These are phyloP conservation scores for Turritopsis rubra DNA, from an alignment of 30 jellyfish, hydroid and myxozoan genomes.

Conservation along the genomic window DNA sequence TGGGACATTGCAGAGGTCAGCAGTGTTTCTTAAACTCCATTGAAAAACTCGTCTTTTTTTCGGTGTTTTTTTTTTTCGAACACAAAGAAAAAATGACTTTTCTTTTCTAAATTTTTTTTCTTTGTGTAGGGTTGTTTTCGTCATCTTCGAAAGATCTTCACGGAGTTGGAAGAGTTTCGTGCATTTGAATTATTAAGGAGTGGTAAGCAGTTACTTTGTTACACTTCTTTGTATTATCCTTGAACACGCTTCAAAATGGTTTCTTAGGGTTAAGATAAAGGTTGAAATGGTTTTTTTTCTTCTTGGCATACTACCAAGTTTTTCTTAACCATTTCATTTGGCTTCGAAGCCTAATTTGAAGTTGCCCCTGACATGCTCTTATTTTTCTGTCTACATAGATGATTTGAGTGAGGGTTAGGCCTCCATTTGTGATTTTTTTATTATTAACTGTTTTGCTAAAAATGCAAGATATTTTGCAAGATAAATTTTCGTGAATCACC, in stretches of 20 bases:
- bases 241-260: too few species aligned
- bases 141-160: slow-evolving; percentile 78
- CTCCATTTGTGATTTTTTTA: too few species aligned
- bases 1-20: slow-evolving; percentile 87
- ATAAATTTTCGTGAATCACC: too few species aligned
- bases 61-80: neutral
- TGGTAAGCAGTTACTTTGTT: slow-evolving; percentile 58
- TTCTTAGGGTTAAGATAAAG: too few species aligned
- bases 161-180: slow-evolving; percentile 96
- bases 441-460: too few species aligned
- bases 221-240: too few species aligned
- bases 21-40: neutral
- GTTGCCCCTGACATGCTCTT: too few species aligned
- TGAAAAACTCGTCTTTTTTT: neutral
- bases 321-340: neutral
- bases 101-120: neutral
- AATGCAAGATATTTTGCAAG: too few species aligned
- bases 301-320: neutral
- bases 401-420: too few species aligned
- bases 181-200: slow-evolving; percentile 95
- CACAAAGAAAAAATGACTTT: neutral
- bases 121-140: slow-evolving; percentile 82
- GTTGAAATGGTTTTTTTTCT: neutral
- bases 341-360: too few species aligned
- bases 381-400: too few species aligned